Evolutionary conservation across 1,140 invertebrate genomes (phyloP).

Genomic region (Sitobion miscanthi): DNA sequence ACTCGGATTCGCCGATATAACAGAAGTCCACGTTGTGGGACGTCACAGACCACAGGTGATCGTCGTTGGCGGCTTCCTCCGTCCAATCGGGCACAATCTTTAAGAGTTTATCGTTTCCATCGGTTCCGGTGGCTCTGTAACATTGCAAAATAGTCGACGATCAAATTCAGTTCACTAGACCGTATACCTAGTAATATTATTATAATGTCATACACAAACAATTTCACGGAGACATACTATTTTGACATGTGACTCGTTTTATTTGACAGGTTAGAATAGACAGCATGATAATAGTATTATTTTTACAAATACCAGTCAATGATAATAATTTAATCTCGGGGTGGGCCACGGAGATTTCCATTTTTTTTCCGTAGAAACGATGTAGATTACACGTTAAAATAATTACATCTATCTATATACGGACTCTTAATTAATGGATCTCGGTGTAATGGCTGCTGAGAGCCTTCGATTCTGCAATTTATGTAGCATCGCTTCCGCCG

Average conservation of each 20-base stretch:
- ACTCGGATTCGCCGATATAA: conserved; percentile 86
- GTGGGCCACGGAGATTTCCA: neutral
- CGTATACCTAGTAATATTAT: too few species aligned
- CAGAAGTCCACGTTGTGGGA: conserved; percentile 91
- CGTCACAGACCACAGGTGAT: conserved; percentile 86
- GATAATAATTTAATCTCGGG: neutral
- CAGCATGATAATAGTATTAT: neutral
- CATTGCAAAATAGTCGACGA: neutral
- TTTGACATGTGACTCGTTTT: neutral
- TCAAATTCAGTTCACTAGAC: neutral
- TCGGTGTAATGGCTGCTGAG: neutral
- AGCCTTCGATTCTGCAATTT: neutral
- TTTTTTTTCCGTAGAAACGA: neutral
- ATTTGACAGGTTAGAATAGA: neutral
- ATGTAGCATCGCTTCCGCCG: too few species aligned
- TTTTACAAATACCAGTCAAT: neutral
- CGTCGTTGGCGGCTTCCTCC: conserved; percentile 78
- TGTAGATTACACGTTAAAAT: neutral
- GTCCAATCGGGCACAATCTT: conserved; percentile 81
- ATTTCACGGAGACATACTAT: too few species aligned
- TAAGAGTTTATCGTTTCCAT: conserved; percentile 41
- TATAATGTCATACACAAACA: neutral
- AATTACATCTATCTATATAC: neutral
- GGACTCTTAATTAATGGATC: neutral
- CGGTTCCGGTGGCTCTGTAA: conserved; percentile 28